A percentile compares a stretch with the other conserved stretches of the same genome.
These are phyloP conservation scores for Phalangium opilio DNA, from an alignment of 2,888 invertebrate species.

Conservation along the genomic window DNA sequence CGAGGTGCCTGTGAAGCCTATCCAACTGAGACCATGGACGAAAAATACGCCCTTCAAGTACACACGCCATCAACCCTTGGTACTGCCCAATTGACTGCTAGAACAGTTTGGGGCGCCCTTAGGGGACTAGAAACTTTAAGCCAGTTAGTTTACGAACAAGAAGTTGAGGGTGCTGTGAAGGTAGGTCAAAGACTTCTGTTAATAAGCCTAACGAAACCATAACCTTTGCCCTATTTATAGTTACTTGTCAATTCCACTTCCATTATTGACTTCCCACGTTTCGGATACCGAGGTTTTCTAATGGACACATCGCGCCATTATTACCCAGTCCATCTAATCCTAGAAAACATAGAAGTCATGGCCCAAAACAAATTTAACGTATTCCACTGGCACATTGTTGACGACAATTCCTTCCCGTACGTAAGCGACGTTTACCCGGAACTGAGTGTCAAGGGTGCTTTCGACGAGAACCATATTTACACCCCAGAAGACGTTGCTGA, in stretches of 20 bases:
- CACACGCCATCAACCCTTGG: constrained; percentile 25
- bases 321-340: constrained; percentile 43
- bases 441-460: constrained; percentile 42
- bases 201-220: too few relatives aligned
- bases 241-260: constrained; percentile 16
- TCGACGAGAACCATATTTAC: constrained; percentile 45
- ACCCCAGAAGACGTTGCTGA: constrained; percentile 44
- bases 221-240: constrained; percentile 1
- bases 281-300: constrained; percentile 71
- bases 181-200: neutral
- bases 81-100: constrained; percentile 25
- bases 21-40: too few relatives aligned
- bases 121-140: constrained; percentile 74
- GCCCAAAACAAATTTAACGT: constrained; percentile 76
- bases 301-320: constrained; percentile 84
- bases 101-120: constrained; percentile 59
- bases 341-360: constrained; percentile 64
- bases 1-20: too few relatives aligned
- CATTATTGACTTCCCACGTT: constrained; percentile 52
- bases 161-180: constrained; percentile 30
- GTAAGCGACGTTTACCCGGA: constrained; percentile 33
- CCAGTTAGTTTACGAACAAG: constrained; percentile 45
- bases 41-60: constrained; percentile 17
- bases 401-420: constrained; percentile 86
- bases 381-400: constrained; percentile 71